Evolutionary conservation across 2,113 vertebrate genomes (phyloP), one percentile per base, ranked within the genome.

Genomic region (Antechinus stuartii): DNA sequence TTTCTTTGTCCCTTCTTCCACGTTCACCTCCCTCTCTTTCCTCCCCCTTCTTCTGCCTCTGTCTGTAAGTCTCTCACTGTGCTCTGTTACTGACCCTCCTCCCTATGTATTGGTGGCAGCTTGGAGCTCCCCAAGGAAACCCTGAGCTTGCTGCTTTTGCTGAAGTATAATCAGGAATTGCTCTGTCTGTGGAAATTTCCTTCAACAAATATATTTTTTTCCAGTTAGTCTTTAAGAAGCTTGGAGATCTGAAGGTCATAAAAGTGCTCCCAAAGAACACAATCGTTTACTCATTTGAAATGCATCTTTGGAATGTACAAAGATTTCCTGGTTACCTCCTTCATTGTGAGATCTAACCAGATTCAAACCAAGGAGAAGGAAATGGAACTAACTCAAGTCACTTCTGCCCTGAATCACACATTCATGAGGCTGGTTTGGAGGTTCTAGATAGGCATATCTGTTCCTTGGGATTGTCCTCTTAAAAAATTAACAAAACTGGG

Each of bases 131-230:
- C 68, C 16, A 76, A n/a, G 68, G 68, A 76, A n/a, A n/a, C 68
- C 61, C 35, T 76, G 35, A 76, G n/a, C 68, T 76, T 76, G 68
- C 35, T 76, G 68, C 68, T 42, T 76, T 76, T 76, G 16, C 68
- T 76, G 68, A 76, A 76, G 68, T n/a, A 76, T 42, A 76, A 76
- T 76, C 68, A 76, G n/a, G 68, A 76, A 76, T 76, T 76, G 68
- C 68, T 42, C 68, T 76, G 35, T n/a, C 68, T 76, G 7, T 42
- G 68, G 68, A 76, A 76, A 76, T 76, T 76, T 76, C 68, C 35
- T 42, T 76, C 68, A 76, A n/a, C 35, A 76, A 76, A 49, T 49
- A 76, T 76, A 76, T 76, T 42, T 76, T 76, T 76, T 76, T 76
- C 68, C 68, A 76, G 68, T 76, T 76, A 76, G 68, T 76, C 68